Percentiles rank a stretch among this genome's conserved stretches.
phyloP scores from a whole-genome alignment of 2,888 invertebrate species.

The Eutolmus rufibarbis region DNA sequence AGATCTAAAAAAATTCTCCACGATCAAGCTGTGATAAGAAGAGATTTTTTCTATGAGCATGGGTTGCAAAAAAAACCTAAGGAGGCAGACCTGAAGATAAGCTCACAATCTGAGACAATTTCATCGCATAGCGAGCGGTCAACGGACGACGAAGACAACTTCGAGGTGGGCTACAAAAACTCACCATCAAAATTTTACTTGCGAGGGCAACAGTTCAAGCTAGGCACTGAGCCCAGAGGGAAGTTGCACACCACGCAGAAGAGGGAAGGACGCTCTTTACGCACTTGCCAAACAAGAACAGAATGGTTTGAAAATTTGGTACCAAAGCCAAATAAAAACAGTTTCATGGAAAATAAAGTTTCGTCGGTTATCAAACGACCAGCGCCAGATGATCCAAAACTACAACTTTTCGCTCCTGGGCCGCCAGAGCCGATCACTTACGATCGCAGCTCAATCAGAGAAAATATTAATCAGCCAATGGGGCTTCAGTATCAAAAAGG shows the following conservation, averaged over 20 bases:
- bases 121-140: conserved; percentile 54
- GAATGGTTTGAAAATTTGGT: conserved; percentile 59
- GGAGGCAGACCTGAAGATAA: not conserved
- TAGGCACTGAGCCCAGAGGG: conserved; percentile 56
- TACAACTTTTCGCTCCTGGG: conserved; percentile 54
- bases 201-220: conserved; percentile 59
- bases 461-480: conserved; percentile 52
- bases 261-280: conserved; percentile 52
- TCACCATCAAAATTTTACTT: conserved; percentile 53
- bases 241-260: conserved; percentile 53
- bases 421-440: conserved; percentile 45
- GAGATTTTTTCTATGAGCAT: conserved; percentile 51
- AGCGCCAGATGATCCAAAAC: conserved; percentile 55
- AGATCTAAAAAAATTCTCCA: conserved; percentile 53
- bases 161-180: conserved; percentile 53
- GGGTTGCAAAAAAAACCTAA: conserved; percentile 47
- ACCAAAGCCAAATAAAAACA: conserved; percentile 53
- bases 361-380: conserved; percentile 52
- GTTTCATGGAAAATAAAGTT: conserved; percentile 53
- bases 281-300: conserved; percentile 56
- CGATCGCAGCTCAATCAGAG: conserved; percentile 50
- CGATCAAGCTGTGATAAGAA: conserved; percentile 53
- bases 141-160: conserved; percentile 58
- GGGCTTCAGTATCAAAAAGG: conserved; percentile 55
- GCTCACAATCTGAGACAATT: conserved; percentile 40